Base-by-base conservation (phyloP, 1,140 invertebrate species). In the Samia ricini region DNA sequence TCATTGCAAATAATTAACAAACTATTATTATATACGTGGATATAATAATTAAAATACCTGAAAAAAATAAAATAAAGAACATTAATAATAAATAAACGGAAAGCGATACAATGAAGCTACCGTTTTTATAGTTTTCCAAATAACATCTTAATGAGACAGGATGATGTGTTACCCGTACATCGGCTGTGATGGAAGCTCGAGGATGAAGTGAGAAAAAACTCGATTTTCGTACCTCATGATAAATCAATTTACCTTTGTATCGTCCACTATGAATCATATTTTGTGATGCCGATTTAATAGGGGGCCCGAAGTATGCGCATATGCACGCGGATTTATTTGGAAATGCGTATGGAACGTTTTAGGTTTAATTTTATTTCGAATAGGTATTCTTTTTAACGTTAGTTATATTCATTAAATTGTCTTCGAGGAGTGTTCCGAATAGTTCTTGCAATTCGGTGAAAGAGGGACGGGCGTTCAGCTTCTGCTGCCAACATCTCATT, bases 401-500 rank as follows among this genome's bases (percentile, higher is more conserved):
- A n/a, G n/a, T n/a, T n/a, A n/a, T n/a, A n/a, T n/a, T n/a, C n/a
- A n/a, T n/a, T n/a, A n/a, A n/a, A 79, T 94, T 95, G 61, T 96
- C 95, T 76, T 97, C 95, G 21, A 98, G 90, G 76, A 97, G 93
- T 24, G 92, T 90, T 21, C 96, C 97, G 48, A 98, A 93, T 10
- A 90, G 92, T 42, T 95, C 92, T 21, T 95, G 94, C 36, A 98
- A 89, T 65, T 94, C 92, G 5, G 92, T 91, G 77, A 98, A 98
- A 22, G 94, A 92, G 0, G 98, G 97, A 62, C 97, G 88, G 10
- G 92, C 79, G 0, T 93, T 92, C 0, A 97, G 96, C 69, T 95
- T 95, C 2, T 93, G 91, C 55, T 94, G 91, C 97, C 97, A 99
- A 76, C 97, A 98, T 52, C 95, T 92, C 4, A 93, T 72, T 96